Conservation (phyloP, 2,797 vertebrate genomes). For the Pipistrellus nathusii region DNA sequence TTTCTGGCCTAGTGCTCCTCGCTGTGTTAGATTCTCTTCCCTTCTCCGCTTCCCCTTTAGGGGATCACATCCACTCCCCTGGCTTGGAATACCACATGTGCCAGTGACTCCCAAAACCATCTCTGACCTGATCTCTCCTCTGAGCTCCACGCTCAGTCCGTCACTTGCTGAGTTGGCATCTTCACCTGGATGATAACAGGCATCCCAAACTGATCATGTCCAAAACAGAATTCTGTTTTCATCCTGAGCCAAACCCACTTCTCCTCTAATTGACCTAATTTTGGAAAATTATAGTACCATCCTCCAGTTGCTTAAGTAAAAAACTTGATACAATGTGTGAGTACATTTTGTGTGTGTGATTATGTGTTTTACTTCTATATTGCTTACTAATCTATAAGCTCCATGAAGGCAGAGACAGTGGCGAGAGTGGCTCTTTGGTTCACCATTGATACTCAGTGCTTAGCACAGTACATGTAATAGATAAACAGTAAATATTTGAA, state of each 20-base stretch:
- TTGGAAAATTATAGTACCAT: constrained; percentile 47
- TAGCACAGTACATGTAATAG: not conserved
- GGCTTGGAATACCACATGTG: not conserved
- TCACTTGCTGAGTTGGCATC: not conserved
- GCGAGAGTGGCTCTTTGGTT: not conserved
- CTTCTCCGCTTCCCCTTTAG: not conserved
- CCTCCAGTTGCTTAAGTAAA: not conserved
- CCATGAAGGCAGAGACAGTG: not conserved
- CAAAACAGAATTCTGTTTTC: constrained; percentile 16
- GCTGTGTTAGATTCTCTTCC: not conserved
- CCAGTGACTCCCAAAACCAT: not conserved
- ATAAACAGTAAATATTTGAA: not conserved
- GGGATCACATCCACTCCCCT: not conserved
- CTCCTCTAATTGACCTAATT: no score
- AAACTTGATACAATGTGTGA: not conserved
- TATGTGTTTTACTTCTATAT: not conserved
- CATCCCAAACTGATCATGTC: not conserved
- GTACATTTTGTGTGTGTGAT: not conserved
- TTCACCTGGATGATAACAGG: not conserved
- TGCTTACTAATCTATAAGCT: not conserved
- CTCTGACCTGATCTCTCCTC: not conserved
- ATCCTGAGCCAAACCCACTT: not conserved
- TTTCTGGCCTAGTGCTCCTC: not conserved
- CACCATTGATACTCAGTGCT: not conserved
- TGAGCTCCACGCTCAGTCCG: not conserved